Evolutionary conservation across 2,797 vertebrate genomes (phyloP).

Genomic region (Eremophila alpestris): DNA sequence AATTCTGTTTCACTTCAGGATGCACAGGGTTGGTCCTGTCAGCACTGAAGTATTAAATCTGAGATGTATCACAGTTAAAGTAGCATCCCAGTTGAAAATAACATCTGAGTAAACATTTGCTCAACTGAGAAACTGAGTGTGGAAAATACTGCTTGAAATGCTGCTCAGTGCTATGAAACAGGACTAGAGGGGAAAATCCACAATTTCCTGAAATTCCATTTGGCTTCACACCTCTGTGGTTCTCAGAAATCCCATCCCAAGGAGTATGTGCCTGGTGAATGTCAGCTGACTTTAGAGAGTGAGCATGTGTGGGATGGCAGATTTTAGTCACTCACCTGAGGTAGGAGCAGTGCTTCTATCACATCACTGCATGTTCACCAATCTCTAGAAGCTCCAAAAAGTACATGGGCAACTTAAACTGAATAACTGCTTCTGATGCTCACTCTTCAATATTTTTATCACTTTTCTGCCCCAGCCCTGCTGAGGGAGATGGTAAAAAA

Average conservation of each 20-base stretch:
- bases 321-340: background rate
- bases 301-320: background rate
- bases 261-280: background rate
- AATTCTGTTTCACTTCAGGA: constrained; percentile 57
- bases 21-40: constrained; percentile 36
- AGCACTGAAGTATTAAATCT: constrained; percentile 1
- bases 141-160: constrained; percentile 5
- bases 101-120: constrained; percentile 44
- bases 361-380: fast-evolving
- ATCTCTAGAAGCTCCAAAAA: background rate
- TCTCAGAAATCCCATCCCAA: background rate
- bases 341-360: fast-evolving
- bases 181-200: background rate
- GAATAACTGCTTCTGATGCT: background rate
- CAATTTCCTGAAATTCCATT: background rate
- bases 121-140: constrained; percentile 20
- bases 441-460: background rate
- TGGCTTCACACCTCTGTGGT: background rate
- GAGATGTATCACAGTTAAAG: constrained; percentile 12
- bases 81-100: constrained; percentile 33
- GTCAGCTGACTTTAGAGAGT: background rate
- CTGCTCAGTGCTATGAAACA: background rate
- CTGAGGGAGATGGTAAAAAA: background rate
- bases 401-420: background rate
- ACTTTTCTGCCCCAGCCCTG: background rate